These are phyloP conservation scores for Denticeps clupeoides DNA, from an alignment of 2,797 vertebrate genomes.

Conservation along the genomic window DNA sequence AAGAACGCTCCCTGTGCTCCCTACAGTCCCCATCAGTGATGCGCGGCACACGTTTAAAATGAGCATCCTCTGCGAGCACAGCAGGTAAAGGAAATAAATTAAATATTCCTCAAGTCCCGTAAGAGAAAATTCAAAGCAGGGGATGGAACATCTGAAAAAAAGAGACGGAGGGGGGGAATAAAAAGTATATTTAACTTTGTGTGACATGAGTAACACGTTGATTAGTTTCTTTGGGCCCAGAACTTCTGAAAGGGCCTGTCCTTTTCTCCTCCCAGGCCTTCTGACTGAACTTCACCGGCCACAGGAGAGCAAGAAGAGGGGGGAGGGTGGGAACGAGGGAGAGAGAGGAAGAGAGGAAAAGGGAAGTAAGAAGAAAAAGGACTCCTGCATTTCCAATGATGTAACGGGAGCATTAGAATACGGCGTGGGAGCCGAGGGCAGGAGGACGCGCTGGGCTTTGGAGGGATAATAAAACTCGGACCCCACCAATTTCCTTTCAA, in stretches of 20 bases:
- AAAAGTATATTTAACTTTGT: constrained; percentile 37
- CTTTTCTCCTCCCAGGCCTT: constrained; percentile 42
- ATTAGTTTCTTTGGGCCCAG: constrained; percentile 53
- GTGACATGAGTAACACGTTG: constrained; percentile 51
- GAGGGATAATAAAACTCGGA: constrained; percentile 61
- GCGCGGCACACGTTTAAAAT: no score
- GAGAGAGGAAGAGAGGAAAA: constrained; percentile 6
- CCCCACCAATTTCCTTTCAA: constrained; percentile 65
- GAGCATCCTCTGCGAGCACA: no score
- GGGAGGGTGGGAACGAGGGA: constrained; percentile 14
- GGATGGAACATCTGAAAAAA: constrained; percentile 30
- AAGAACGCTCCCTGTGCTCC: no score
- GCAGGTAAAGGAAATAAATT: constrained; percentile 47
- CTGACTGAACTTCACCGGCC: constrained; percentile 32
- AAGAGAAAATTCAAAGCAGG: constrained; percentile 44
- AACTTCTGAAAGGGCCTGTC: constrained; percentile 39
- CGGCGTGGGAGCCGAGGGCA: constrained; percentile 48
- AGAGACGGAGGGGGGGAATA: constrained; percentile 5
- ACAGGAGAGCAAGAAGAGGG: constrained; percentile 34
- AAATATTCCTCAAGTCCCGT: constrained; percentile 48
- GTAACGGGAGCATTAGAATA: constrained; percentile 52
- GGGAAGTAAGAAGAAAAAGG: background rate
- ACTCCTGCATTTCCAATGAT: constrained; percentile 52
- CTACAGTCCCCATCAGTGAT: no score
- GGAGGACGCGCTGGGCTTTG: constrained; percentile 39